Conservation (phyloP, 2,797 vertebrate genomes). For the Crax fasciolata region DNA sequence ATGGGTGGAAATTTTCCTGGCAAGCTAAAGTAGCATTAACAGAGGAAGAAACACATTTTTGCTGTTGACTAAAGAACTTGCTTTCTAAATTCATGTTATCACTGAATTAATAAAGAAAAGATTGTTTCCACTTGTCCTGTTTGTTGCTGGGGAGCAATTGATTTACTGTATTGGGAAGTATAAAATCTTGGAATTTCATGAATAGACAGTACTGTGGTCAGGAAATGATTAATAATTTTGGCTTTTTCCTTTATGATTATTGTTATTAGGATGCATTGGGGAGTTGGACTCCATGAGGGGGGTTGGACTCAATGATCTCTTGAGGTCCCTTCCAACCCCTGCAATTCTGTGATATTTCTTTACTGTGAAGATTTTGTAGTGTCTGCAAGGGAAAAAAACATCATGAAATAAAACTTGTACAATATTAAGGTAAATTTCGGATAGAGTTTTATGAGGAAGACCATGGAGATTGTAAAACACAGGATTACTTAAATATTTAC, state of each 20-base stretch:
- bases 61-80: background rate
- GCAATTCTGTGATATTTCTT: background rate
- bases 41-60: background rate
- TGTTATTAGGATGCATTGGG: background rate
- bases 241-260: background rate
- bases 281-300: no score
- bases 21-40: background rate
- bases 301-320: no score
- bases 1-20: constrained; percentile 22
- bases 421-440: background rate
- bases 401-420: background rate
- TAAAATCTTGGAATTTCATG: background rate
- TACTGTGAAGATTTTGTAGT: background rate
- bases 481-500: background rate
- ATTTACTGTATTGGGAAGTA: background rate
- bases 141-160: background rate
- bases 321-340: no score
- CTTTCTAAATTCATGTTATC: constrained; percentile 3
- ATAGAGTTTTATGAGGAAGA: background rate
- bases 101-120: background rate
- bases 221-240: background rate
- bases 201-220: background rate
- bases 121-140: background rate
- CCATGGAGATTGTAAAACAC: background rate
- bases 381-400: background rate